These are phyloP conservation scores for Aphis gossypii DNA, from an alignment of 1,140 invertebrate genomes.

Conservation along the genomic window DNA sequence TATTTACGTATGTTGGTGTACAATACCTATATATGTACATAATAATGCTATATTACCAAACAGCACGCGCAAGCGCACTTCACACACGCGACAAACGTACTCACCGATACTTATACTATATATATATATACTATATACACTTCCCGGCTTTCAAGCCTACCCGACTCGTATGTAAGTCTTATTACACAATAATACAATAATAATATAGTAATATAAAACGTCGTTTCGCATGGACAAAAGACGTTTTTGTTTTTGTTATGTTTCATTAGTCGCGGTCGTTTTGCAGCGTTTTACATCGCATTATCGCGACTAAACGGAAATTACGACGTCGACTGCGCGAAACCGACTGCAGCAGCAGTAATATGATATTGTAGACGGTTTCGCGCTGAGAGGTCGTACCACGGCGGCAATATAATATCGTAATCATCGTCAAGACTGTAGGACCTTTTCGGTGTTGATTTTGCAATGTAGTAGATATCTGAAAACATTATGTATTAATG, in stretches of 20 bases:
- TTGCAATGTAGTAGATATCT: background rate
- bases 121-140: too few relatives aligned
- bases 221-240: background rate
- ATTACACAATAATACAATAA: background rate
- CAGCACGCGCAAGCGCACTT: background rate
- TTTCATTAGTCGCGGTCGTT: background rate
- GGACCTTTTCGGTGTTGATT: background rate
- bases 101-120: background rate
- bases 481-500: background rate
- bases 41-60: background rate
- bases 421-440: background rate
- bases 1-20: background rate
- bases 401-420: background rate
- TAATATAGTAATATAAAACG: background rate
- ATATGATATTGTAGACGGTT: background rate
- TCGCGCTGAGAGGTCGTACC: background rate
- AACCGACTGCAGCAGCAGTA: background rate
- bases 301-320: conserved; percentile 6
- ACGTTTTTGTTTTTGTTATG: conserved; percentile 6
- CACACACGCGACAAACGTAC: background rate
- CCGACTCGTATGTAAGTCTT: background rate
- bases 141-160: background rate
- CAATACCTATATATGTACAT: background rate
- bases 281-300: background rate
- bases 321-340: background rate